Evolutionary conservation across 2,797 vertebrate species (phyloP), one percentile per base, ranked within the genome.

Genomic region (Melanotaenia maccullochi): DNA sequence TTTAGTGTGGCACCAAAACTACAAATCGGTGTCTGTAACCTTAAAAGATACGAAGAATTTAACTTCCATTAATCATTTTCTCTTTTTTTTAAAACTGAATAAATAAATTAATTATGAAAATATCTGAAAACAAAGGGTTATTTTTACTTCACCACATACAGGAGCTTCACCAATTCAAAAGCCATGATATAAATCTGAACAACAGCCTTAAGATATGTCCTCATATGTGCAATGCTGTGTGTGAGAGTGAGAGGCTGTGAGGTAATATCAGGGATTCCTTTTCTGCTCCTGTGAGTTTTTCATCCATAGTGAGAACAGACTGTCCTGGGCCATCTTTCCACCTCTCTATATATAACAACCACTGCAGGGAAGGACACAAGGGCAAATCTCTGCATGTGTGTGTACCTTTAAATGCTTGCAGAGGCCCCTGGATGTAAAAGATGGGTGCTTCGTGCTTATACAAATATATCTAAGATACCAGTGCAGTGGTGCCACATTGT

Each of bases 271-370:
- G 32, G 52, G 60, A 79, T 78, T 70, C 81, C 61, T 77, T 69
- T 30, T 65, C 60, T 67, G 54, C 54, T 62, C 33, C 18, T 49
- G 54, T 64, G 73, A 66, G 47, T 74, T 72, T 80, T 82, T 72
- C 65, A 73, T 68, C 38, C 33, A 44, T 49, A n/a, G 24, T 0
- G 18, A 74, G 83, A 88, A 89, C 85, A 88, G 57, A 5, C 65
- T 83, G 85, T 88, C 51, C 76, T 44, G 59, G 42, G 6, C 60
- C 71, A 60, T 71, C 62, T 40, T 68, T 82, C 68, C 68, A 49
- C 57, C 58, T 71, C 65, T 55, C 54, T 30, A 76, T 71, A 75
- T 81, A 68, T 76, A 85, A 82, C 82, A 76, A 30, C 42, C 58
- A 71, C 80, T 76, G 66, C 64, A 8, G 79, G 76, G 58, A 79